phyloP scores from a whole-genome alignment of 2,797 vertebrate species.

The Scomberomorus guttatus region DNA sequence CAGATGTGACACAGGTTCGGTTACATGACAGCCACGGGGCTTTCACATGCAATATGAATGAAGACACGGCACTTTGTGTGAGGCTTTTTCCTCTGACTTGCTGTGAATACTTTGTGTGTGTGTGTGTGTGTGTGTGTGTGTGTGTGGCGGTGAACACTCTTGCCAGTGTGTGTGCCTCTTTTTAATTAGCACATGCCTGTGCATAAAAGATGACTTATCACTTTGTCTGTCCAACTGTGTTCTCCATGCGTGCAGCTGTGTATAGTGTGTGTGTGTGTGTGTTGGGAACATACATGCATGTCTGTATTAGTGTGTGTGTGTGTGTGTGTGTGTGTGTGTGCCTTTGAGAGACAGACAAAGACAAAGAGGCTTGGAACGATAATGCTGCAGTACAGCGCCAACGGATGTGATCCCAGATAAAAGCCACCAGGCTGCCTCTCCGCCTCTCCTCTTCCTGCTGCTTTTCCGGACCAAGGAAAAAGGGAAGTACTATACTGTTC shows the following conservation, averaged over 20 bases:
- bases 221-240: slow-evolving; percentile 40
- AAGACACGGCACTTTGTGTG: slow-evolving; percentile 56
- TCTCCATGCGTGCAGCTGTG: slow-evolving; percentile 47
- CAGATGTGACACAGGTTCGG: slow-evolving; percentile 71
- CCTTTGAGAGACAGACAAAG: slow-evolving; percentile 58
- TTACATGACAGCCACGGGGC: slow-evolving; percentile 71
- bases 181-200: slow-evolving; percentile 69
- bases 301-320: background rate
- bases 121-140: slow-evolving; percentile 19
- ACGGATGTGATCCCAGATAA: slow-evolving; percentile 77
- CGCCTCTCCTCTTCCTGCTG: slow-evolving; percentile 66
- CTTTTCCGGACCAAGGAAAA: slow-evolving; percentile 59
- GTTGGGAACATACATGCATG: slow-evolving; percentile 24
- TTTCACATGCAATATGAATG: slow-evolving; percentile 75
- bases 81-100: slow-evolving; percentile 35
- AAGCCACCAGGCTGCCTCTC: slow-evolving; percentile 66
- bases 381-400: slow-evolving; percentile 59
- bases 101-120: slow-evolving; percentile 35
- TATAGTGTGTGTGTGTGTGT: slow-evolving; percentile 25
- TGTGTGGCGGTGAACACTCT: slow-evolving; percentile 1
- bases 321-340: slow-evolving; percentile 18
- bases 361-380: slow-evolving; percentile 72
- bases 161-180: slow-evolving; percentile 32
- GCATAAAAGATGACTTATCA: slow-evolving; percentile 55
- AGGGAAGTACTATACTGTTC: slow-evolving; percentile 60